Conservation (phyloP, 2,797 vertebrate genomes). For the Emydoidea blandingii region DNA sequence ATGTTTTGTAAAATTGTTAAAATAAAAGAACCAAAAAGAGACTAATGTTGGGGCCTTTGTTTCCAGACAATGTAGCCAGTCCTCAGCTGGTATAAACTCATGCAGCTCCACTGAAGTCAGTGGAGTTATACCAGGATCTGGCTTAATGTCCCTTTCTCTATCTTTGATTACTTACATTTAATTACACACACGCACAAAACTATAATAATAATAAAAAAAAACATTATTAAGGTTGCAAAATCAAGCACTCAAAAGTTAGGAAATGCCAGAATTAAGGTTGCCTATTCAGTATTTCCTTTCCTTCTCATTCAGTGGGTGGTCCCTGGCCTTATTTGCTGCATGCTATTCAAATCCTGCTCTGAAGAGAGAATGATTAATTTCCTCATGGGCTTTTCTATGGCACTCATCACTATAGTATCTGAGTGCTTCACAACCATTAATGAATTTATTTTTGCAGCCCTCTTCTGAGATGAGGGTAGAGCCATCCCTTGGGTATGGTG, state of each 20-base stretch:
- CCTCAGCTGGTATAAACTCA: not conserved
- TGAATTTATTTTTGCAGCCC: no score
- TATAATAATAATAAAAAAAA: not conserved
- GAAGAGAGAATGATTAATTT: no score
- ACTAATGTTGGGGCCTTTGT: not conserved
- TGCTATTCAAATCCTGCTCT: not conserved
- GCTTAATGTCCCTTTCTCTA: not conserved
- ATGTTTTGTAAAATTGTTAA: no score
- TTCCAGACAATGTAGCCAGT: not conserved
- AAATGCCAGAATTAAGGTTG: no score
- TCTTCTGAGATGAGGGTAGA: no score
- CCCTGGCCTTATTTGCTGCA: not conserved
- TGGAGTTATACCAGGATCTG: not conserved
- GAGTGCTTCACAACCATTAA: no score
- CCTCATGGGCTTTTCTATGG: no score
- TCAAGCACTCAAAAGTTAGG: not conserved
- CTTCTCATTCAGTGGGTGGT: no score
- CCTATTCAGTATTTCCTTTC: no score
- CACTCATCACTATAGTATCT: no score
- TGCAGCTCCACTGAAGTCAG: not conserved
- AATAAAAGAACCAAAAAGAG: no score
- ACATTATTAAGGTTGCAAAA: not conserved
- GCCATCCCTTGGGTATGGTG: no score
- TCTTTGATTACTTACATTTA: not conserved
- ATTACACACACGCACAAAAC: not conserved